Evolutionary conservation across 2,888 invertebrate species (phyloP).

Genomic region (Caprella mutica): DNA sequence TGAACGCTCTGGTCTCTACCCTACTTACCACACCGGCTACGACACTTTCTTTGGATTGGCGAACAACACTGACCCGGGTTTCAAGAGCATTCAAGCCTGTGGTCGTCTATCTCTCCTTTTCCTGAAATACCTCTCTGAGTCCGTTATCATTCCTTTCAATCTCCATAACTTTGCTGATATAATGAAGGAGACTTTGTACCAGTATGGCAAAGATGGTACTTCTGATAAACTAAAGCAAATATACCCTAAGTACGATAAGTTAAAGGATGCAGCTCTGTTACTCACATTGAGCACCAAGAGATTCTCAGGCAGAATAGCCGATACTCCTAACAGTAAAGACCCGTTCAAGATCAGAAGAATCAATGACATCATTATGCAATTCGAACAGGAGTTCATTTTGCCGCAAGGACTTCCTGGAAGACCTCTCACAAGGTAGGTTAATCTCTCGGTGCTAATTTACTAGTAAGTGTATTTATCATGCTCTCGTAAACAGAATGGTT

Average conservation of each 20-base stretch:
- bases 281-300: no score
- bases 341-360: constrained; percentile 13
- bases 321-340: no score
- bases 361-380: constrained; percentile 31
- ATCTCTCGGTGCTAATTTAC: no score
- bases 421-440: constrained; percentile 16
- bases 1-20: no score
- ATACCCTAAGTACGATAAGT: background rate
- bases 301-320: no score
- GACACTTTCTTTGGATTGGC: constrained; percentile 40
- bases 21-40: constrained; percentile 40
- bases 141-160: constrained; percentile 19
- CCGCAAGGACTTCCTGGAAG: constrained; percentile 27
- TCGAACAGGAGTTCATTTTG: constrained; percentile 26
- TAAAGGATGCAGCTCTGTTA: background rate
- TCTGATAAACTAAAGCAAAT: background rate
- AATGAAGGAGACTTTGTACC: constrained; percentile 10
- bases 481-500: no score
- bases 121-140: constrained; percentile 17
- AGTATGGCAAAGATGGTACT: background rate
- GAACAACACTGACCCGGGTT: constrained; percentile 39
- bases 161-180: constrained; percentile 9
- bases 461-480: no score
- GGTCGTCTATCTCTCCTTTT: constrained; percentile 13
- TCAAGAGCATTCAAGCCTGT: constrained; percentile 37